Evolutionary conservation across 2,888 invertebrate genomes (phyloP).

Genomic region (Chromoteleia sp.): DNA sequence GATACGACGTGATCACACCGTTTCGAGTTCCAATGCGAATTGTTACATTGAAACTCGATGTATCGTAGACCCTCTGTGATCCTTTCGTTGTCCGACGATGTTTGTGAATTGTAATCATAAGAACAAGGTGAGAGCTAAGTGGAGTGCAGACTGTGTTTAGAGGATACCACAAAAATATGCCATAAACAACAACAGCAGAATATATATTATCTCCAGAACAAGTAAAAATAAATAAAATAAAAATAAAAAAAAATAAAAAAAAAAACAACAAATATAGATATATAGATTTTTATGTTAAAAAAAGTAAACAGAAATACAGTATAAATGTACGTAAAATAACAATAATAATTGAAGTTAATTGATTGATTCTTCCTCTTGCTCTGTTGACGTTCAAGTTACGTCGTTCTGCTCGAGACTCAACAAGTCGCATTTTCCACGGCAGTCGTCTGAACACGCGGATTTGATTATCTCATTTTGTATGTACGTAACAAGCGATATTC

Average conservation of each 20-base stretch:
- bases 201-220: slow-evolving; percentile 79
- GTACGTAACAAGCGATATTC: neutral
- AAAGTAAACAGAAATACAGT: slow-evolving; percentile 58
- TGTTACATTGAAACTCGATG: slow-evolving; percentile 77
- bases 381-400: slow-evolving; percentile 79
- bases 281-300: slow-evolving; percentile 7
- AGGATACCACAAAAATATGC: slow-evolving; percentile 82
- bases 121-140: slow-evolving; percentile 84
- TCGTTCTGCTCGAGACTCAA: slow-evolving; percentile 78
- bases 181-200: slow-evolving; percentile 48
- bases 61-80: slow-evolving; percentile 79
- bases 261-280: neutral
- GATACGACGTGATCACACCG: slow-evolving; percentile 44
- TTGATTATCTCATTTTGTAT: slow-evolving; percentile 3
- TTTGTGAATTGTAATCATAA: slow-evolving; percentile 80
- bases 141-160: slow-evolving; percentile 85
- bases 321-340: slow-evolving; percentile 67
- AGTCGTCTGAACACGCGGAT: slow-evolving; percentile 44
- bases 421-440: slow-evolving; percentile 58
- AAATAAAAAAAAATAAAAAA: neutral
- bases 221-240: slow-evolving; percentile 28
- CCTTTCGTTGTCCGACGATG: slow-evolving; percentile 72
- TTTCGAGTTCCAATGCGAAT: slow-evolving; percentile 62
- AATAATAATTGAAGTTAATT: slow-evolving; percentile 33
- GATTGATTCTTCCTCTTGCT: slow-evolving; percentile 82